These are phyloP conservation scores for Physeter macrocephalus DNA, from an alignment of 2,113 vertebrate species.

Conservation along the genomic window DNA sequence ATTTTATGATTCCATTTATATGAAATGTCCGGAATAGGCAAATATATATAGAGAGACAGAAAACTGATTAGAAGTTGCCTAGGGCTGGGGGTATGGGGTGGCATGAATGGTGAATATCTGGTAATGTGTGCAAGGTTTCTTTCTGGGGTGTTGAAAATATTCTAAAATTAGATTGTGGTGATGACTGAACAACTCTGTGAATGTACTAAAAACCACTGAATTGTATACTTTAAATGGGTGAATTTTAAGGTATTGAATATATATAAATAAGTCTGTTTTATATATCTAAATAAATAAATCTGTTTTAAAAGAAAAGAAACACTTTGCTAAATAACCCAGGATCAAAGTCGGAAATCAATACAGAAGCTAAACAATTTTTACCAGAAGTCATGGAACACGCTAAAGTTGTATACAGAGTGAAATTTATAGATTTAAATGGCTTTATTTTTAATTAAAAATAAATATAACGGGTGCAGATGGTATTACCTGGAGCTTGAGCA, in stretches of 20 bases:
- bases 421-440: neutral
- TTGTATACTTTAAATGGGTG: neutral
- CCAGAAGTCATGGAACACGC: neutral
- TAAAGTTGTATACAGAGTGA: neutral
- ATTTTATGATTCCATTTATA: neutral
- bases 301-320: neutral
- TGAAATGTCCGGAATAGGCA: too few species aligned
- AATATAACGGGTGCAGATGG: neutral
- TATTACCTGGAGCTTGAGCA: accelerated
- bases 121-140: too few species aligned
- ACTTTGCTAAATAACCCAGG: neutral
- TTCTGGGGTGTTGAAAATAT: too few species aligned
- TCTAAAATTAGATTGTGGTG: too few species aligned
- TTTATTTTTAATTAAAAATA: slow-evolving; percentile 26
- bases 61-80: too few species aligned
- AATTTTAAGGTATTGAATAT: neutral
- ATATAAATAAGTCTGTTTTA: neutral
- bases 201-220: too few species aligned
- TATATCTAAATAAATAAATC: neutral
- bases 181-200: too few species aligned
- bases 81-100: too few species aligned
- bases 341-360: slow-evolving; percentile 13
- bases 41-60: too few species aligned
- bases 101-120: too few species aligned
- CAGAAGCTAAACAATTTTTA: neutral